These are phyloP conservation scores for Molorchus minor DNA, from an alignment of 2,888 invertebrate species.

Conservation along the genomic window DNA sequence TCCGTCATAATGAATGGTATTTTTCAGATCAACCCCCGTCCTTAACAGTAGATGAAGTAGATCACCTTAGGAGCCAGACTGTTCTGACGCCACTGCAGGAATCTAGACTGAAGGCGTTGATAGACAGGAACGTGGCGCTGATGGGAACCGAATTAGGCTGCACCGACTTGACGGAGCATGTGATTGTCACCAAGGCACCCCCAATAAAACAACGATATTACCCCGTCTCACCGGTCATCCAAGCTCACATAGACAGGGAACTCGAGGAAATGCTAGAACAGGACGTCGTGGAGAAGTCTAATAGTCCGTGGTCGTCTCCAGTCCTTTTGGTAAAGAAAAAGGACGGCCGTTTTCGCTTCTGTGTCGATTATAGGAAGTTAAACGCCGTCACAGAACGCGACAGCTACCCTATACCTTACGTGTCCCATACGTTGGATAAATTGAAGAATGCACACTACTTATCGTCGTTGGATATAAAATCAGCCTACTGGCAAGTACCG, in stretches of 20 bases:
- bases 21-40: neutral
- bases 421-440: constrained; percentile 25
- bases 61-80: neutral
- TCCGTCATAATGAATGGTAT: neutral
- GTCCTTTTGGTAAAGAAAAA: constrained; percentile 1
- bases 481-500: constrained; percentile 29
- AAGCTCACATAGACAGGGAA: neutral
- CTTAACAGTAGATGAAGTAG: neutral
- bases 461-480: constrained; percentile 31
- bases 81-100: neutral
- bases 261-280: neutral
- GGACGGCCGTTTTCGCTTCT: neutral
- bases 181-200: neutral
- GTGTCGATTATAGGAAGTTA: constrained; percentile 3
- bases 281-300: neutral
- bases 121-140: neutral
- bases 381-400: neutral
- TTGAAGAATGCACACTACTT: constrained; percentile 27
- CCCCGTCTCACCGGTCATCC: neutral
- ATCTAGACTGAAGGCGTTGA: neutral
- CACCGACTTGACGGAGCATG: neutral
- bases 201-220: neutral
- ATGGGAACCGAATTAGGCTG: neutral
- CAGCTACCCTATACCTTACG: constrained; percentile 23
- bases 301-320: neutral